A percentile compares a stretch with the other conserved stretches of the same genome.
Conservation (phyloP, 2,113 vertebrate genomes). For the Chaetorhynchus papuensis region DNA sequence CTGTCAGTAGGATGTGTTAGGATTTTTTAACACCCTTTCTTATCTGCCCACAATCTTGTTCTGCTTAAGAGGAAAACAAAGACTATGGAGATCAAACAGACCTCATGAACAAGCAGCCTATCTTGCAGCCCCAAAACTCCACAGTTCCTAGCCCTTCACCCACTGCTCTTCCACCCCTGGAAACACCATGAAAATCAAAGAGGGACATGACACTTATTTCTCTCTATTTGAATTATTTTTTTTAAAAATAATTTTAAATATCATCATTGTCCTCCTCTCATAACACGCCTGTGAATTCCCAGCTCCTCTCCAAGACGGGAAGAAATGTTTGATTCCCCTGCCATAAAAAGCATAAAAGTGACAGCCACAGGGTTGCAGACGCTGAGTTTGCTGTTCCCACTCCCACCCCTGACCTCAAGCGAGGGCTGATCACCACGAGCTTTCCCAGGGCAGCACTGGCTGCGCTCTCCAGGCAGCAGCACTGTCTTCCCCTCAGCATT, state of each 20-base stretch:
- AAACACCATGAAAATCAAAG: not conserved
- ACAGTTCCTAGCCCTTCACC: not conserved
- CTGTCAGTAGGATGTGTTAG: rapidly evolving
- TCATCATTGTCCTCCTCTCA: not conserved
- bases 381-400: not conserved
- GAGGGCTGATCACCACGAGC: not conserved
- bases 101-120: not conserved
- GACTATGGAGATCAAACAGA: not conserved
- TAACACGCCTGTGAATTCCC: not conserved
- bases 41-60: not conserved
- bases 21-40: not conserved
- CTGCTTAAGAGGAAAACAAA: not conserved
- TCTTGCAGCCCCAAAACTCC: not conserved
- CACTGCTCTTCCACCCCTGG: not conserved
- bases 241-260: not conserved
- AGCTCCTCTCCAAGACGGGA: not conserved
- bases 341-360: not conserved
- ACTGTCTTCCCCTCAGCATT: rapidly evolving
- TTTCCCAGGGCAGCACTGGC: not conserved
- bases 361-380: not conserved
- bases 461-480: not conserved
- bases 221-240: not conserved
- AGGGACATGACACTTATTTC: not conserved
- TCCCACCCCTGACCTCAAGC: rapidly evolving
- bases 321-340: not conserved